A percentile compares a stretch with the other conserved stretches of the same genome.
phyloP scores from a whole-genome alignment of 2,113 vertebrate species.

The Cavia porcellus region DNA sequence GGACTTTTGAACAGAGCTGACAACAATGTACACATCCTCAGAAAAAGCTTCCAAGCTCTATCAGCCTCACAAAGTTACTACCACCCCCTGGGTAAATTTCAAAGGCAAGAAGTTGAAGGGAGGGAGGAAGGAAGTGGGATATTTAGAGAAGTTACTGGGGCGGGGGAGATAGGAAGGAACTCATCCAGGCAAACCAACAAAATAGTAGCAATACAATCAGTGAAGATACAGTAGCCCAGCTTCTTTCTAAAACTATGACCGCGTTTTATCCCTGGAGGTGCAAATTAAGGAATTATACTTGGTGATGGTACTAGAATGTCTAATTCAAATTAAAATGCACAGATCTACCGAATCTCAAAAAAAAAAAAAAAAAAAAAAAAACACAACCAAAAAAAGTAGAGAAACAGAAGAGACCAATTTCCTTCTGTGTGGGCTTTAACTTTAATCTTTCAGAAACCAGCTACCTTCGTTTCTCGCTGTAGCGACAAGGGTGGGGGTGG shows the following conservation, averaged over 20 bases:
- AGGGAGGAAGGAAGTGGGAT: slow-evolving; percentile 80
- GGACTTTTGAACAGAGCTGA: slow-evolving; percentile 74
- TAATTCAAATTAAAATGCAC: slow-evolving; percentile 3
- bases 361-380: too few species aligned
- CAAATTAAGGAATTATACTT: background rate
- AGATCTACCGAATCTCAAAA: background rate
- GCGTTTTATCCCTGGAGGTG: background rate
- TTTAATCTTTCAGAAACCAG: slow-evolving; percentile 11
- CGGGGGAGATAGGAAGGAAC: slow-evolving; percentile 48
- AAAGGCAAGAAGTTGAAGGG: slow-evolving; percentile 6
- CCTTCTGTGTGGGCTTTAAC: slow-evolving; percentile 32
- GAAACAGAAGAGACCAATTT: background rate
- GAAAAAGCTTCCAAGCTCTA: slow-evolving; percentile 53
- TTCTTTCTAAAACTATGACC: slow-evolving; percentile 59
- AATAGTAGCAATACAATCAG: background rate
- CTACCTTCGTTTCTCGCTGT: background rate
- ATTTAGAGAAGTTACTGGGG: slow-evolving; percentile 74
- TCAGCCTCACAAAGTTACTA: slow-evolving; percentile 44
- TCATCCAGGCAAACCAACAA: slow-evolving; percentile 45
- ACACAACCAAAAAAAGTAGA: background rate
- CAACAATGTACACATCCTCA: slow-evolving; percentile 69
- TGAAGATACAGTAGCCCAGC: background rate
- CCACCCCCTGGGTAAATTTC: slow-evolving; percentile 74
- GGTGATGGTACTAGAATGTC: background rate
- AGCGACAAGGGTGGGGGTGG: too few species aligned